These are phyloP conservation scores for Hyphantria cunea DNA, from an alignment of 1,140 invertebrate species.

Conservation along the genomic window DNA sequence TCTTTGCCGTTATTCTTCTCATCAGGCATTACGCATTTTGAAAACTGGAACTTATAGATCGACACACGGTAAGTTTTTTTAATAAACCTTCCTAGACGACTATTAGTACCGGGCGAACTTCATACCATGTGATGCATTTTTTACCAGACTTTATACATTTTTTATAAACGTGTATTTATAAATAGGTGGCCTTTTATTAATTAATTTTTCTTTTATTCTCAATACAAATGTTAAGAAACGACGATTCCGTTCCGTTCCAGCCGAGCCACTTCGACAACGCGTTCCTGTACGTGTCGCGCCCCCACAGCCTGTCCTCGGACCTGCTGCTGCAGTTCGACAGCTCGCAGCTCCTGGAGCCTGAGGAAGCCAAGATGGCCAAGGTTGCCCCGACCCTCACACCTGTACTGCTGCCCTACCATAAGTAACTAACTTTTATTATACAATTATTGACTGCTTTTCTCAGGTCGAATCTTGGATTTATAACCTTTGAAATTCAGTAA, in stretches of 20 bases:
- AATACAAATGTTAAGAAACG: no score
- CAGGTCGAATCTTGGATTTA: not conserved
- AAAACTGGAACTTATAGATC: no score
- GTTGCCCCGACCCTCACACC: slow-evolving; percentile 41
- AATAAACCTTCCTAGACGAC: no score
- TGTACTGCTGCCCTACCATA: slow-evolving; percentile 53
- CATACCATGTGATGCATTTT: no score
- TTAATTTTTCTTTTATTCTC: no score
- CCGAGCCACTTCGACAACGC: slow-evolving; percentile 50
- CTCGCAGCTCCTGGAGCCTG: slow-evolving; percentile 27
- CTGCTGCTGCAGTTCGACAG: slow-evolving; percentile 38
- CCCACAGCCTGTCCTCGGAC: not conserved
- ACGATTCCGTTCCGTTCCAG: slow-evolving; percentile 30
- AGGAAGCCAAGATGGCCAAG: slow-evolving; percentile 42
- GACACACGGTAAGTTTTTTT: no score
- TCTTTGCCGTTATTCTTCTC: no score
- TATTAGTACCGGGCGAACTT: no score
- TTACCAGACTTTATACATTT: no score
- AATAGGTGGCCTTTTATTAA: no score
- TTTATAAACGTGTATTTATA: no score
- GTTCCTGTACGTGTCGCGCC: slow-evolving; percentile 9
- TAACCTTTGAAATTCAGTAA: not conserved
- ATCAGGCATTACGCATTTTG: no score
- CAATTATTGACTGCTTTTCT: not conserved
- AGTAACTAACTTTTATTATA: slow-evolving; percentile 39